Base-by-base conservation (phyloP, 1,140 invertebrate genomes). In the Drosophila watanabei region DNA sequence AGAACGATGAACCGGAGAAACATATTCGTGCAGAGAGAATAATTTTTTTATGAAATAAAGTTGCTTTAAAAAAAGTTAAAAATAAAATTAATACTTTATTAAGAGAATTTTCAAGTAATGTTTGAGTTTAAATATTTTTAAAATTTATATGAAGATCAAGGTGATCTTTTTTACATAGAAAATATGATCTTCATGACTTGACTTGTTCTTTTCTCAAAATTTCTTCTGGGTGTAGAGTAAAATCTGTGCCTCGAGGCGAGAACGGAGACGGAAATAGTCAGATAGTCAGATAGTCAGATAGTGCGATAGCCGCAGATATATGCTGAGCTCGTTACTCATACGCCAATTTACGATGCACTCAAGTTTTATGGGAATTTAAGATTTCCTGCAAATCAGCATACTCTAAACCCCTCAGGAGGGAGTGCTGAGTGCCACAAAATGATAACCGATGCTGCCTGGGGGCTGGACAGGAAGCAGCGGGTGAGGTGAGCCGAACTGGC, bases 281-380 rank as follows among this genome's bases (percentile, higher is more conserved):
- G 64, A 63, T 63, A 54, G 49, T 51, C 84, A 70, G 64, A 63
- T 63, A 54, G 49, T 51, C 63, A 49, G 46, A 43, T 58, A 57
- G 35, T 54, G 46, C 24, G 57, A 62, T 54, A 48, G 57, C 51
- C 54, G 28, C 54, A 63, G 61, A 65, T 77, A 65, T 77, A 69
- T 80, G 57, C 75, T 81, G 80, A 71, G 85, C 86, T 81, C 85
- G 85, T 89, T 89, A 85, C 65, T 89, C 86, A 89, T 89, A 79
- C 75, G 68, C 81, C 81, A 89, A 89, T 89, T 89, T 89, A 89
- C 72, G 81, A 88, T 82, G 81, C 86, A 89, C 86, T 89, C 82
- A 89, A 90, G 70, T 89, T 89, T 89, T 89, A 89, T 89, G 86
- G 73, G 86, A 89, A 89, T 89, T 89, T 89, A 89, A 89, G 85